Evolutionary conservation across 1,140 invertebrate genomes (phyloP), one percentile per base, ranked within the genome.

Genomic region (Panonychus citri): DNA sequence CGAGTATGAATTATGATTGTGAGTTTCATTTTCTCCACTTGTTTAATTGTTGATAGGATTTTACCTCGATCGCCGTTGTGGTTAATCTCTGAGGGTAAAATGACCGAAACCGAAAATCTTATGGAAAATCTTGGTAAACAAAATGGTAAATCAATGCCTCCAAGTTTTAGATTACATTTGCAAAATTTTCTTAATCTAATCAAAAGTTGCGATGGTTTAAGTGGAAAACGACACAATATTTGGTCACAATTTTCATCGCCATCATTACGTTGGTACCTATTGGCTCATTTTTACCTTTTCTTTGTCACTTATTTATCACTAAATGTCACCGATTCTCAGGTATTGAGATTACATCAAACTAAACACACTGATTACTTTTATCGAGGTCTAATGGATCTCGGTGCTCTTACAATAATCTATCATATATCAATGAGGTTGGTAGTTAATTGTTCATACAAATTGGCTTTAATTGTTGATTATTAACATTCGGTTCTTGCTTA

Each of bases 41-140:
- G 13, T 17, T 40, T 40, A 13, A 40, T n/a, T n/a, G n/a, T n/a
- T n/a, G n/a, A n/a, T n/a, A 51, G 49, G 49, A 48, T 63, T 19
- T 50, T 63, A 15, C 62, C 62, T 13, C 43, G 46, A 25, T 62
- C 61, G n/a, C 49, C 60, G 4, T 53, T 60, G 3, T 63, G 62
- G 62, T 53, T 61, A 4, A 19, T 60, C 21, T 39, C 57, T 1
- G 59, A 61, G 53, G 54, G 59, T 3, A 57, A 57, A 21, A 42
- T 50, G 2, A 17, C 13, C 12, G 42, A 43, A 37, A 56, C 61
- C 1, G 62, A 56, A 39, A 49, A 56, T 10, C 17, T 56, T 12
- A 56, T 56, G 24, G 55, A 56, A 51, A 26, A 50, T 13, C 24
- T 56, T 1, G 55, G 30, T 25, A 21, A 49, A 40, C 55, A 56